Conservation (phyloP, 2,113 vertebrate species). For the Oxyura jamaicensis region DNA sequence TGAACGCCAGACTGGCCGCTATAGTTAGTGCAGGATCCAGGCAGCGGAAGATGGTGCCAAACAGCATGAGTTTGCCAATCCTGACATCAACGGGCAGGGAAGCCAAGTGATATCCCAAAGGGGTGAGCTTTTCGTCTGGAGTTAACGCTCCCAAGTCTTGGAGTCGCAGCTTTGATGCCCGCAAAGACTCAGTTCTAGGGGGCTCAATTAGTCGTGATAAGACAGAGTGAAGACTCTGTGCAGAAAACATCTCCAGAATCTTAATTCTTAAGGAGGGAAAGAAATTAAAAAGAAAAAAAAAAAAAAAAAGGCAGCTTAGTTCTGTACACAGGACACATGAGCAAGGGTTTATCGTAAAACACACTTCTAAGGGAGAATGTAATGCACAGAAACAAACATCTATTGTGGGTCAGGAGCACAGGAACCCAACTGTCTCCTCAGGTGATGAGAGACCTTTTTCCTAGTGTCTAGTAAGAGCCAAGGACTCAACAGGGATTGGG, state of each 20-base stretch:
- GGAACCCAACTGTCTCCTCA: neutral
- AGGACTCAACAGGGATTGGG: neutral
- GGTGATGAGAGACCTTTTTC: neutral
- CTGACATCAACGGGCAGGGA: slow-evolving; percentile 96
- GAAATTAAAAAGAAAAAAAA: neutral
- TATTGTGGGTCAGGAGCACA: neutral
- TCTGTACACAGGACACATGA: neutral
- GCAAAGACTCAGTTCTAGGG: slow-evolving; percentile 81
- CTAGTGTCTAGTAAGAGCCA: neutral
- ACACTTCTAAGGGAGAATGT: neutral
- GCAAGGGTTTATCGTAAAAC: neutral
- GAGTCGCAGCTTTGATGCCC: slow-evolving; percentile 87
- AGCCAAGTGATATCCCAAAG: slow-evolving; percentile 95
- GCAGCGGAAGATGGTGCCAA: slow-evolving; percentile 97
- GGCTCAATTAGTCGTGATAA: slow-evolving; percentile 92
- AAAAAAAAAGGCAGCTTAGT: neutral
- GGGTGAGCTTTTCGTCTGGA: slow-evolving; percentile 88
- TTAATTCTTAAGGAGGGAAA: slow-evolving; percentile 83
- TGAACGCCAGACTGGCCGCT: slow-evolving; percentile 95
- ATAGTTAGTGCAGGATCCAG: slow-evolving; percentile 95
- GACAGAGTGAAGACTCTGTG: slow-evolving; percentile 85
- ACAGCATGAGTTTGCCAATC: slow-evolving; percentile 96
- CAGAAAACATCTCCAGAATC: slow-evolving; percentile 91
- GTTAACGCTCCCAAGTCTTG: slow-evolving; percentile 92
- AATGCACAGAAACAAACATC: neutral